Conservation (phyloP, 1,140 invertebrate species). For the Aphaenogaster rudis region DNA sequence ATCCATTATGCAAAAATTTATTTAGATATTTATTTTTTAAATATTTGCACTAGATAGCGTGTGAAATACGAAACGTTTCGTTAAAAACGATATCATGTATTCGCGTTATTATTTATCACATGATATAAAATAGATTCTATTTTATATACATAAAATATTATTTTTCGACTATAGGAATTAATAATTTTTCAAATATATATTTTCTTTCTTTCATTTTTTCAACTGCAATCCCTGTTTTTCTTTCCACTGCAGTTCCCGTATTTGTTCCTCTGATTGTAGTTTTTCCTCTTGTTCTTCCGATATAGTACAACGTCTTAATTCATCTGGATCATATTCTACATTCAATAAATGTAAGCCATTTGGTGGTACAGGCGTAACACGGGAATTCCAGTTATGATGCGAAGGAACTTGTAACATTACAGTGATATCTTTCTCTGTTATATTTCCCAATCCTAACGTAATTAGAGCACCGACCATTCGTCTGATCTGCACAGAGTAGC, state of each 20-base stretch:
- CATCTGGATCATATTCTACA: slow-evolving; percentile 89
- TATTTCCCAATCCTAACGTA: slow-evolving; percentile 87
- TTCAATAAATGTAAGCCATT: slow-evolving; percentile 90
- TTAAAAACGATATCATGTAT: neutral
- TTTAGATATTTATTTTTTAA: slow-evolving; percentile 14
- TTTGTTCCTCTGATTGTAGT: neutral
- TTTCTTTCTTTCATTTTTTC: slow-evolving; percentile 18
- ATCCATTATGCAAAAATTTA: slow-evolving; percentile 88
- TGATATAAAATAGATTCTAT: neutral
- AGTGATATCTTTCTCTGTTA: slow-evolving; percentile 89
- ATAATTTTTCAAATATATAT: slow-evolving; percentile 14
- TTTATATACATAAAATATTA: neutral
- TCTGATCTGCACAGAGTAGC: slow-evolving; percentile 88
- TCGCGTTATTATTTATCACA: neutral
- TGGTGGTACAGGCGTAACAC: slow-evolving; percentile 87
- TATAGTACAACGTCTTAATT: slow-evolving; percentile 84
- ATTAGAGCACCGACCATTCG: slow-evolving; percentile 91
- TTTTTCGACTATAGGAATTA: neutral
- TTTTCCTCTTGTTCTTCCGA: neutral
- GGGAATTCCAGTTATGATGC: slow-evolving; percentile 89
- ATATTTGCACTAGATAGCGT: neutral
- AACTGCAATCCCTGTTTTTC: slow-evolving; percentile 21
- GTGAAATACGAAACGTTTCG: neutral
- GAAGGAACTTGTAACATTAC: slow-evolving; percentile 92
- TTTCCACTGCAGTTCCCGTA: slow-evolving; percentile 3